These are phyloP conservation scores for Sphyrna mokarran DNA, from an alignment of 2,113 vertebrate genomes.

Conservation along the genomic window DNA sequence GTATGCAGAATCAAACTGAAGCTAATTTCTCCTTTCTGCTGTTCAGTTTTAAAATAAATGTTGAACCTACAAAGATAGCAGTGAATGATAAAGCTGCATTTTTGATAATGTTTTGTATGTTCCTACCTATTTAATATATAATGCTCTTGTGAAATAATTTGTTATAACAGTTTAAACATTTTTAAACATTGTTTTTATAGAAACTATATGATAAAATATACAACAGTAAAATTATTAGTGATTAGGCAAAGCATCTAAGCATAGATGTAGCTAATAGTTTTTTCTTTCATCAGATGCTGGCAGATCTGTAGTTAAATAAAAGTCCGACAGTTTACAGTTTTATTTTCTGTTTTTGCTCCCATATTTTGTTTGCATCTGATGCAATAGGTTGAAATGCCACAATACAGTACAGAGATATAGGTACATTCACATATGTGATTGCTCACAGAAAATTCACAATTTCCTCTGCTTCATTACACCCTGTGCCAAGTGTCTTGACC, in stretches of 20 bases:
- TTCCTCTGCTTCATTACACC: not conserved
- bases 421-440: not conserved
- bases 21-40: not conserved
- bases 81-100: not conserved
- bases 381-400: not conserved
- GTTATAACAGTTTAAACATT: not conserved
- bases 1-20: not conserved
- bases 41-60: not conserved
- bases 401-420: not conserved
- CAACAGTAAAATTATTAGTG: not conserved
- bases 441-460: not conserved
- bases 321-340: not conserved
- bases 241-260: not conserved
- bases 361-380: not conserved
- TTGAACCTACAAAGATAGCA: not conserved
- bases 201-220: not conserved
- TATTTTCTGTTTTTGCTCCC: not conserved
- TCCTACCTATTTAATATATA: not conserved
- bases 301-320: not conserved
- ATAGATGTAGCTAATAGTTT: not conserved
- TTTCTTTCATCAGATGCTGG: not conserved
- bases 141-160: not conserved
- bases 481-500: not conserved
- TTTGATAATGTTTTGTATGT: not conserved
- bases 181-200: not conserved